Conservation (phyloP, 2,888 invertebrate species). For the Caradrina clavipalpis region DNA sequence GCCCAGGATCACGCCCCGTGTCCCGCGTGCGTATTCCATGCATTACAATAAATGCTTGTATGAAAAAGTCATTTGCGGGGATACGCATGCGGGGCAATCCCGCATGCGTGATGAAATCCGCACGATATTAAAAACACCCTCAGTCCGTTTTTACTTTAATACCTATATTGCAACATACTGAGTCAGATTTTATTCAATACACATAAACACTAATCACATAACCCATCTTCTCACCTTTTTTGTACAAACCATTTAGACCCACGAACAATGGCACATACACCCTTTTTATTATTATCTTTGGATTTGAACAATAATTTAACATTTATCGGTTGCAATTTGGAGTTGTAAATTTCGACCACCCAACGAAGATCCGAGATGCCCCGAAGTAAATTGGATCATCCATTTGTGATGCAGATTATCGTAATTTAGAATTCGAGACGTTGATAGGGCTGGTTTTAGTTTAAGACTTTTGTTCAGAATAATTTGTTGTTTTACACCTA, state of each 20-base stretch:
- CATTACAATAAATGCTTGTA: too few species aligned
- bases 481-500: slow-evolving; percentile 2
- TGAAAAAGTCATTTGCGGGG: too few species aligned
- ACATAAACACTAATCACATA: slow-evolving; percentile 32
- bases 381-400: slow-evolving; percentile 53
- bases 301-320: slow-evolving; percentile 55
- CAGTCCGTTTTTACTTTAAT: too few species aligned
- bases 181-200: slow-evolving; percentile 7
- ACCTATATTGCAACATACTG: too few species aligned
- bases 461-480: slow-evolving; percentile 35
- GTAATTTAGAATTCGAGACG: slow-evolving; percentile 48
- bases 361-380: slow-evolving; percentile 32
- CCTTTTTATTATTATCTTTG: slow-evolving; percentile 49
- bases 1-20: too few species aligned
- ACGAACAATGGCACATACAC: slow-evolving; percentile 55
- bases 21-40: too few species aligned
- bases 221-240: slow-evolving; percentile 47
- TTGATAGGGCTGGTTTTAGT: slow-evolving; percentile 29
- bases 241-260: slow-evolving; percentile 44
- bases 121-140: too few species aligned
- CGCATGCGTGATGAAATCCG: too few species aligned
- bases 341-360: slow-evolving; percentile 62
- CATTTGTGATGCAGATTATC: slow-evolving; percentile 49
- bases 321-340: slow-evolving; percentile 56
- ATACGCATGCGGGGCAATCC: too few species aligned